Percentiles rank a stretch among this genome's conserved stretches.
Conservation (phyloP, 2,888 invertebrate species). For the Acanthosepion lycidas region DNA sequence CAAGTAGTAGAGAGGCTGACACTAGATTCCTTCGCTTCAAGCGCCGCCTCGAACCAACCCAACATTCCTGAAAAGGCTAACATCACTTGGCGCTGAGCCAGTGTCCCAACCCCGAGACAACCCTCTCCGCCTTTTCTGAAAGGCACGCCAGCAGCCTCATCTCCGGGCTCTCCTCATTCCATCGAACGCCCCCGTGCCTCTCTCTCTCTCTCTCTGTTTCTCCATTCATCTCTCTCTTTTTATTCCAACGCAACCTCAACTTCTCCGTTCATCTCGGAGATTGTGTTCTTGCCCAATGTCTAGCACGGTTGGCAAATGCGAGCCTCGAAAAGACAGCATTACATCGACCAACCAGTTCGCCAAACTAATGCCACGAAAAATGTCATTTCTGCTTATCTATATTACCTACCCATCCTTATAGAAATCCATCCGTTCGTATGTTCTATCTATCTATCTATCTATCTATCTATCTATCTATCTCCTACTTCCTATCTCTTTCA, state of each 20-base stretch:
- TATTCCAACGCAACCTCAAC: too few relatives aligned
- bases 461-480: neutral
- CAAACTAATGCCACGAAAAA: too few relatives aligned
- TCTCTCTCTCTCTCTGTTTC: neutral
- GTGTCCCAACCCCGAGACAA: neutral
- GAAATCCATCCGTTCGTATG: too few relatives aligned
- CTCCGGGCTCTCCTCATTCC: neutral
- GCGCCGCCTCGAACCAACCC: neutral
- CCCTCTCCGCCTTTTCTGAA: too few relatives aligned
- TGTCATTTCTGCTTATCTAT: too few relatives aligned
- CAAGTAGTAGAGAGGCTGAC: neutral
- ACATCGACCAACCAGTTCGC: too few relatives aligned
- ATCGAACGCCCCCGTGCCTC: neutral
- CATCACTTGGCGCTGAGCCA: neutral
- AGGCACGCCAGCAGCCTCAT: neutral
- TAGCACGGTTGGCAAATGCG: too few relatives aligned
- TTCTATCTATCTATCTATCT: neutral
- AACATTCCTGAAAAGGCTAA: neutral
- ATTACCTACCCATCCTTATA: too few relatives aligned
- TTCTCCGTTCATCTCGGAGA: too few relatives aligned
- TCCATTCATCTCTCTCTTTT: neutral
- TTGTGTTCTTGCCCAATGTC: too few relatives aligned
- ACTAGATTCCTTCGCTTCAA: neutral
- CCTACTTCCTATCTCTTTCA: too few relatives aligned
- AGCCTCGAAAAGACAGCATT: too few relatives aligned